Base-by-base conservation (phyloP, 1,140 invertebrate species). In the Chionoecetes opilio region DNA sequence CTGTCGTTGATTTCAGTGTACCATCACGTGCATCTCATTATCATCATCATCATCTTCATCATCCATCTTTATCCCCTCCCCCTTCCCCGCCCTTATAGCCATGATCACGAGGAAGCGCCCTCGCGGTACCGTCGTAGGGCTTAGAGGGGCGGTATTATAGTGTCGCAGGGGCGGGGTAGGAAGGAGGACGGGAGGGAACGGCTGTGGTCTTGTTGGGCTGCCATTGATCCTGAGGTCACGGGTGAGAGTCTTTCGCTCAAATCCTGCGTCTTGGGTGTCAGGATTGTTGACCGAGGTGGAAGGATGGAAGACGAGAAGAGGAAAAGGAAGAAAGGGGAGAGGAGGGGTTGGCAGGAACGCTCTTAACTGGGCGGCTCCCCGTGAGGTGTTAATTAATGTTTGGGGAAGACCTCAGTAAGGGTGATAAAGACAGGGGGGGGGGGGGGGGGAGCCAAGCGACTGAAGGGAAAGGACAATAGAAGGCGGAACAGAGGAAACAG, bases 361-460 rank as follows among this genome's bases (percentile, higher is more conserved):
- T 75, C 63, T 91, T 53, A 91, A 53, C 17, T 34, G 89, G 89
- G n/a, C 89, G 89, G 29, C 89, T 91, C 53, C 46, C 41, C 29
- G 46, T 63, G 89, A 91, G 89, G 46, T 91, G 89, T 91, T 91
- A 91, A 91, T 91, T 91, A 91, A 91, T 91, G 53, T 91, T 91
- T 91, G 53, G 41, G n/a, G 89, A 91, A 75, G 89, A 53, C 9
- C 38, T 46, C 88, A 6, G 88, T 90, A 21, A 29, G n/a, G 41
- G 41, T 37, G 41, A 90, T 29, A 53, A 8, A 90, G 34, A 89
- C 11, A n/a, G n/a, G 35, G 87, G 26, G 86, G 88, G 88, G 17
- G 0, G 26, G 2, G 8, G 37, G 11, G 46, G 32, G 32, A 37
- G 9, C 29, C 2, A n/a, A 29, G 26, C 53, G 53, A 26, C 2